A percentile compares a stretch with the other conserved stretches of the same genome.
Conservation (phyloP, 2,797 vertebrate genomes). For the Danio aesculapii region DNA sequence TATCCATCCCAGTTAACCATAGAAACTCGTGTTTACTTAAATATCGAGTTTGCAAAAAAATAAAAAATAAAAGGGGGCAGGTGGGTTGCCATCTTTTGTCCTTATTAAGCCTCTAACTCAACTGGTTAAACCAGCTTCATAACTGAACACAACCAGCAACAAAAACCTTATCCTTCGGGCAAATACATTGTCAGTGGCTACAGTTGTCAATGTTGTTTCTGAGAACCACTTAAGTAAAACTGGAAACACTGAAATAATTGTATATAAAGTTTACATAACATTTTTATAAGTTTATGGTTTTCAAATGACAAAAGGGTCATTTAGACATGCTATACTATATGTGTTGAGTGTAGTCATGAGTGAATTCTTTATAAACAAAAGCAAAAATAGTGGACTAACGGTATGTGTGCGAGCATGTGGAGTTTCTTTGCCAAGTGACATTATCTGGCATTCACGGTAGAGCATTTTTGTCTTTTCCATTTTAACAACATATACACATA, state of each 20-base stretch:
- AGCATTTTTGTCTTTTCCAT: no score
- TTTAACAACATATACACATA: no score
- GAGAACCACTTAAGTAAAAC: not conserved
- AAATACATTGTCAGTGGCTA: not conserved
- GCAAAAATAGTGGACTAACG: no score
- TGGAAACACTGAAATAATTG: not conserved
- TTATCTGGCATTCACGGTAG: no score
- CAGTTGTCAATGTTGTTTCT: not conserved
- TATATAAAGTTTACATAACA: no score
- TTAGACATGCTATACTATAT: no score
- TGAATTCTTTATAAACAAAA: no score
- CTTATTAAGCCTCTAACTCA: not conserved
- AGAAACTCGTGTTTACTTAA: constrained; percentile 3
- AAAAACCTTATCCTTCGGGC: not conserved
- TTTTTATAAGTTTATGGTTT: no score
- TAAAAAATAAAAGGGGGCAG: not conserved
- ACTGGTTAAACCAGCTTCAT: constrained; percentile 10
- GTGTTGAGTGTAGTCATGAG: no score
- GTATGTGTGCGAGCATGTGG: no score
- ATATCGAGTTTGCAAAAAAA: constrained; percentile 11
- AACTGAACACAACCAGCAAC: not conserved
- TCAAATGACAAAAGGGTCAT: no score
- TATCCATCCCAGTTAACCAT: not conserved
- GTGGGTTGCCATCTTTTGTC: not conserved
- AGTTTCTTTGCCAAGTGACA: no score